Base-by-base conservation (phyloP, 2,113 vertebrate genomes). In the Scophthalmus maximus region DNA sequence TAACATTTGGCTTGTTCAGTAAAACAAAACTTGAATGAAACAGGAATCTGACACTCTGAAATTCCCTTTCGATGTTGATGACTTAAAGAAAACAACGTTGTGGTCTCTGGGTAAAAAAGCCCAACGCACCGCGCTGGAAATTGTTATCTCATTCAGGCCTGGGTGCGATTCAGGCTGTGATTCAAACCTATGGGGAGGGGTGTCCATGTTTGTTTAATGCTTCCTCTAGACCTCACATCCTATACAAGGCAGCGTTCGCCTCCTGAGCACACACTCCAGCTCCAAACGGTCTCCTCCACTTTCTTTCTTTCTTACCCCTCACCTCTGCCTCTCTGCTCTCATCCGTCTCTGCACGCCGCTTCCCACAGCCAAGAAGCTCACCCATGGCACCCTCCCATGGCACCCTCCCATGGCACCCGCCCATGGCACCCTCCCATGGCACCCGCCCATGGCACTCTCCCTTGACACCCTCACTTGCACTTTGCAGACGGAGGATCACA, bases 401-500 rank as follows among this genome's bases (percentile, higher is more conserved):
- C 73, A 60, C 68, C 42, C 44, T 38, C 69, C 67, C 68, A 52
- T 74, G 47, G n/a, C n/a, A n/a, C 74, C 71, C 68, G 66, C 78
- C 74, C 69, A 59, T 72, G 58, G 47, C 72, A 58, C 46, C 11
- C 59, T 67, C 62, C n/a, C n/a, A n/a, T n/a, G n/a, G n/a, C n/a
- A n/a, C 74, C 71, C 68, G 66, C 78, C 74, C 69, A 59, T 72
- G 58, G 47, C 72, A 58, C 46, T 8, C 59, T 67, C 62, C 76
- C 59, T 29, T 30, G 50, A 29, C 73, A 60, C 68, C 42, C 44
- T 38, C 69, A 69, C 68, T 56, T 74, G 47, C 73, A 78, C 76
- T 78, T 76, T 85, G 68, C 83, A 64, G 55, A 55, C 64, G 62
- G 80, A 60, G 60, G 49, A 83, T 85, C 63, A 86, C 70, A 89